Evolutionary conservation across 2,888 invertebrate species (phyloP).

Genomic region (Ashinkailepas kermadecensis): DNA sequence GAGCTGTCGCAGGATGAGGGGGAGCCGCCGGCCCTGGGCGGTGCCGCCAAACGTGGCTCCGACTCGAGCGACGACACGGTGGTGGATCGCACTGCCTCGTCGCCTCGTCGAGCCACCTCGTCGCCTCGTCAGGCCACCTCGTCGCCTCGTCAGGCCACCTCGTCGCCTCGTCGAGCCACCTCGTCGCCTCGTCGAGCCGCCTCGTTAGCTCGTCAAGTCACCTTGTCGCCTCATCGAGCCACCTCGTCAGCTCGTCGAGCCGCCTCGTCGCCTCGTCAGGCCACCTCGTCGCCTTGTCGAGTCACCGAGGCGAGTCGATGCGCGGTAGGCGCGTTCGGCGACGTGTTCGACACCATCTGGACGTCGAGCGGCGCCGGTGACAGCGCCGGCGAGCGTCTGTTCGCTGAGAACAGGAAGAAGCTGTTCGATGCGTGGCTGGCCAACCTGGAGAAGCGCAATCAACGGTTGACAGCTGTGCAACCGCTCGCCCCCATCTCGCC

Average conservation of each 20-base stretch:
- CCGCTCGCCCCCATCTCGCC: not conserved
- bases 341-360: not conserved
- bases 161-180: too few species aligned
- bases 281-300: not conserved
- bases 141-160: too few species aligned
- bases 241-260: too few species aligned
- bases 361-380: not conserved
- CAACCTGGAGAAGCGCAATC: not conserved
- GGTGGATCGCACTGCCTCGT: not conserved
- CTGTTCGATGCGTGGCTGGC: conserved; percentile 10
- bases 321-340: not conserved
- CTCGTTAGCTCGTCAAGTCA: too few species aligned
- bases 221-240: too few species aligned
- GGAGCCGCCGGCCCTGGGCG: not conserved
- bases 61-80: conserved; percentile 9
- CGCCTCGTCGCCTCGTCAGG: too few species aligned
- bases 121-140: too few species aligned
- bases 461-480: not conserved
- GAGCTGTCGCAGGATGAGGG: not conserved
- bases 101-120: not conserved
- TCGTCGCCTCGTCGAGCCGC: too few species aligned
- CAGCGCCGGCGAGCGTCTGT: not conserved
- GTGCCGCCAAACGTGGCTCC: not conserved
- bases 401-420: not conserved
- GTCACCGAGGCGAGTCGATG: not conserved